phyloP scores from a whole-genome alignment of 2,113 vertebrate genomes.

The Myxocyprinus asiaticus region DNA sequence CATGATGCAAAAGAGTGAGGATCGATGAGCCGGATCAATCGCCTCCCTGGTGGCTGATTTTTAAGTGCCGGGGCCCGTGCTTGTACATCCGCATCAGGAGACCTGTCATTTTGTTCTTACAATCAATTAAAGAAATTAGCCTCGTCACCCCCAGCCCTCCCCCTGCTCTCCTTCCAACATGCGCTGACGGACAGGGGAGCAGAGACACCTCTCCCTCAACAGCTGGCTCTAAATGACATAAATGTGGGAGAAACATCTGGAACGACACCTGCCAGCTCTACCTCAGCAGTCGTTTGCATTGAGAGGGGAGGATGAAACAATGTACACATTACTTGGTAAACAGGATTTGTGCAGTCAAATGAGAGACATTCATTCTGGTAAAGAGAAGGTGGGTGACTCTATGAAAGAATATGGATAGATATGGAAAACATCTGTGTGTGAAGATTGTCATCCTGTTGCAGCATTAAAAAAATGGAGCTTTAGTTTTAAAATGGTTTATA shows the following conservation, averaged over 20 bases:
- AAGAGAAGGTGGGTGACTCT: slow-evolving; percentile 12
- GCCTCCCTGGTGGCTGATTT: slow-evolving; percentile 50
- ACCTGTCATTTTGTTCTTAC: slow-evolving; percentile 76
- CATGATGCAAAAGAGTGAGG: slow-evolving; percentile 47
- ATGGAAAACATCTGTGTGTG: not conserved
- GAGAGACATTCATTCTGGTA: slow-evolving; percentile 35
- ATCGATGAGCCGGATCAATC: slow-evolving; percentile 74
- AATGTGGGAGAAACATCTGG: slow-evolving; percentile 57
- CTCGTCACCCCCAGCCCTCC: slow-evolving; percentile 59
- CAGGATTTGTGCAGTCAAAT: slow-evolving; percentile 33
- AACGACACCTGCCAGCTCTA: slow-evolving; percentile 57
- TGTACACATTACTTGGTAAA: not conserved
- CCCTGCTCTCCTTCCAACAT: slow-evolving; percentile 52
- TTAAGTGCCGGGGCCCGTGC: slow-evolving; percentile 63
- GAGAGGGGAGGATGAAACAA: slow-evolving; percentile 27
- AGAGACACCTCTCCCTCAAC: slow-evolving; percentile 51
- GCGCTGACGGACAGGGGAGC: slow-evolving; percentile 59
- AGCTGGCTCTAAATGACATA: slow-evolving; percentile 52
- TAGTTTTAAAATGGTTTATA: no score
- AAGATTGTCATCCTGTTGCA: not conserved
- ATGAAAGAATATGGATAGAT: slow-evolving; percentile 25
- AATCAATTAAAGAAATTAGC: slow-evolving; percentile 80
- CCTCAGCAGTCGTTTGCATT: slow-evolving; percentile 26
- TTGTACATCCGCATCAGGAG: slow-evolving; percentile 68
- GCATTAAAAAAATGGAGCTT: not conserved